Evolutionary conservation across 2,113 vertebrate species (phyloP).

Genomic region (Mastomys natalensis): DNA sequence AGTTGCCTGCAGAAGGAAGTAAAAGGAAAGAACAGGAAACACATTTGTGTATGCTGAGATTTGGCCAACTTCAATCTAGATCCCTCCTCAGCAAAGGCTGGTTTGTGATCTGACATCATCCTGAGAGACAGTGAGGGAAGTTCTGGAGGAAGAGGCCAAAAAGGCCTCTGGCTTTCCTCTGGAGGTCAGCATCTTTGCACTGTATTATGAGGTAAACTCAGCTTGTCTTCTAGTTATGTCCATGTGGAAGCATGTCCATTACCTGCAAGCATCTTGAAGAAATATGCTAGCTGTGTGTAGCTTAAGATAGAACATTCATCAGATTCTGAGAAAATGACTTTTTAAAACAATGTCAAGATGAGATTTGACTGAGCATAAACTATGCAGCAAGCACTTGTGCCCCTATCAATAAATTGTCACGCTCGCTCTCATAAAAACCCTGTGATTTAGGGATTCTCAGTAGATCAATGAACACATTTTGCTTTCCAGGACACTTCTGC

Average conservation of each 20-base stretch:
- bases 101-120: background rate
- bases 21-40: background rate
- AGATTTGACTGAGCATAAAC: slow-evolving; percentile 5
- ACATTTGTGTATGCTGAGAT: background rate
- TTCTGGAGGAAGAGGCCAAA: background rate
- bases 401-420: slow-evolving; percentile 22
- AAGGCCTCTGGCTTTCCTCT: background rate
- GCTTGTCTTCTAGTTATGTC: background rate
- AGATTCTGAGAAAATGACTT: slow-evolving; percentile 1
- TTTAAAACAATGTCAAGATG: background rate
- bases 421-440: background rate
- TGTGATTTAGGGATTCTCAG: background rate
- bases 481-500: background rate
- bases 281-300: background rate
- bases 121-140: background rate
- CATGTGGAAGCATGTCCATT: background rate
- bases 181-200: background rate
- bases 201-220: background rate
- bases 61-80: background rate
- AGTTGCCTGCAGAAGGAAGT: background rate
- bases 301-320: background rate
- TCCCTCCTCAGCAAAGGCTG: background rate
- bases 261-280: background rate
- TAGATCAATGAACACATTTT: background rate
- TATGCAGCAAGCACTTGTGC: background rate